These are phyloP conservation scores for Zoroaster sp. DNA, from an alignment of 53 echinoderm and acorn worm genomes.

Conservation along the genomic window DNA sequence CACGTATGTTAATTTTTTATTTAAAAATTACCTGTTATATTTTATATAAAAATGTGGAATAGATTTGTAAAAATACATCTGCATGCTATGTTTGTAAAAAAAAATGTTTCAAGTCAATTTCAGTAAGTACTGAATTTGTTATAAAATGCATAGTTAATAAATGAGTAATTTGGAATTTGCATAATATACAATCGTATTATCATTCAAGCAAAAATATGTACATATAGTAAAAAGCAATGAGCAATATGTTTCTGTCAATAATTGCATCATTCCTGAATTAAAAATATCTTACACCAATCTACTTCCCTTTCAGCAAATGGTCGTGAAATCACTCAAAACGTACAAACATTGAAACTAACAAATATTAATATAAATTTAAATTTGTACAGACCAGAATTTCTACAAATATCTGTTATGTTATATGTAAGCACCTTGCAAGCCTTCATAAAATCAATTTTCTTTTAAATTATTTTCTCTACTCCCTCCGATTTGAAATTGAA, in stretches of 20 bases:
- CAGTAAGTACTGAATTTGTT: slow-evolving; percentile 32
- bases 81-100: neutral
- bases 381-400: neutral
- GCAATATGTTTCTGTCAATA: neutral
- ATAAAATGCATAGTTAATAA: slow-evolving; percentile 8
- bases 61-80: slow-evolving; percentile 27
- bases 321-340: neutral
- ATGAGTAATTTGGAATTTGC: slow-evolving; percentile 11
- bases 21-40: neutral
- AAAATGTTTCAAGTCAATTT: neutral
- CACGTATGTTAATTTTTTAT: neutral
- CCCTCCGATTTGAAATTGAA: neutral
- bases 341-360: neutral
- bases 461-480: neutral
- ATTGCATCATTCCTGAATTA: slow-evolving; percentile 11
- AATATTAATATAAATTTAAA: neutral
- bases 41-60: neutral
- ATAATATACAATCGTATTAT: slow-evolving; percentile 32
- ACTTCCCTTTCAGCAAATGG: neutral
- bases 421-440: neutral
- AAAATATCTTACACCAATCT: neutral
- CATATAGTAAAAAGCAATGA: neutral
- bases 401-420: neutral
- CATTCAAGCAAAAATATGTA: slow-evolving; percentile 1
- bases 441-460: neutral